These are phyloP conservation scores for Polypterus senegalus DNA, from an alignment of 2,113 vertebrate species.

Conservation along the genomic window DNA sequence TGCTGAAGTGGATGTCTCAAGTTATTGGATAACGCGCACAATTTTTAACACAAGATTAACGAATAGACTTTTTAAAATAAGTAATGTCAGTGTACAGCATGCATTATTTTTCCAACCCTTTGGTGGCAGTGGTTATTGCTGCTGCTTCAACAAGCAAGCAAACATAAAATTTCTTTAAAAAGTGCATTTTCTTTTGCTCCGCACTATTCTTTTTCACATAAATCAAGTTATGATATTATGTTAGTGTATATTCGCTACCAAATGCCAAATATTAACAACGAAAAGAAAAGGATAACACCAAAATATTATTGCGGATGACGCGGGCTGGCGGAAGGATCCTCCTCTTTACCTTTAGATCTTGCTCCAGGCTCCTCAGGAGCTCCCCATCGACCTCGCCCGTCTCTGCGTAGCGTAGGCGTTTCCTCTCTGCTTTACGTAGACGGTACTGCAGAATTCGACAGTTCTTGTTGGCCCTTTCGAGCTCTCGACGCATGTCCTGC, in stretches of 20 bases:
- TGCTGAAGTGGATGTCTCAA: too few relatives aligned
- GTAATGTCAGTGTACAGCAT: too few relatives aligned
- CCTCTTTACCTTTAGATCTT: slow-evolving; percentile 80
- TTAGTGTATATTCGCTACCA: not conserved
- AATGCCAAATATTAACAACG: not conserved
- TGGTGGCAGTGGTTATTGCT: too few relatives aligned
- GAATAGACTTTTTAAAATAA: too few relatives aligned
- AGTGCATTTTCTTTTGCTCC: too few relatives aligned
- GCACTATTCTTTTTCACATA: too few relatives aligned
- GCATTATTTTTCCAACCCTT: too few relatives aligned
- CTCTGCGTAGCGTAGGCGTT: slow-evolving; percentile 75
- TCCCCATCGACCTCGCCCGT: slow-evolving; percentile 86
- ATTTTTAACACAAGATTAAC: too few relatives aligned
- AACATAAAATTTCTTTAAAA: too few relatives aligned
- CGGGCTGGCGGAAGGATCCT: not conserved
- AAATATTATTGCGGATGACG: not conserved
- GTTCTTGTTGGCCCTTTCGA: slow-evolving; percentile 96
- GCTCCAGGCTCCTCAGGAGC: slow-evolving; percentile 86
- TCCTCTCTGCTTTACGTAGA: slow-evolving; percentile 90
- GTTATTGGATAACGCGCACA: too few relatives aligned
- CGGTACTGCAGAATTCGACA: slow-evolving; percentile 95
- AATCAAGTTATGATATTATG: too few relatives aligned
- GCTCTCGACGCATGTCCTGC: slow-evolving; percentile 93
- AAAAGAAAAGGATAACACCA: not conserved
- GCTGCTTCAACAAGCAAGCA: too few relatives aligned